A percentile compares a stretch with the other conserved stretches of the same genome.
These are phyloP conservation scores for Amorpha juglandis DNA, from an alignment of 2,888 invertebrate species.

Conservation along the genomic window DNA sequence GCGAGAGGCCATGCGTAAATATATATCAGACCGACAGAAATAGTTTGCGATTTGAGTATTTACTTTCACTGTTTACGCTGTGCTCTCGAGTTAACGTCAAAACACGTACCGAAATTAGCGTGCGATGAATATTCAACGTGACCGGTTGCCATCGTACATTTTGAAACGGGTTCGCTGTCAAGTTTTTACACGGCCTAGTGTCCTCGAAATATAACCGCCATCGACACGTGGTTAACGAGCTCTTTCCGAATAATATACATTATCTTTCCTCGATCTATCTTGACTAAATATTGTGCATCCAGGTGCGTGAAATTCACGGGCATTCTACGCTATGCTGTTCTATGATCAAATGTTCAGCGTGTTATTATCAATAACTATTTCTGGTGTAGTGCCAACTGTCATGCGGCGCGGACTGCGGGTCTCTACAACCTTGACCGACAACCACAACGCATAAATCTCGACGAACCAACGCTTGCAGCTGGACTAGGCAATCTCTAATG, in stretches of 20 bases:
- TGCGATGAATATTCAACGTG: conserved; percentile 46
- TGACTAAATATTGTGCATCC: conserved; percentile 34
- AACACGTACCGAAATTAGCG: conserved; percentile 50
- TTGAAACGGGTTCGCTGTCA: conserved; percentile 65
- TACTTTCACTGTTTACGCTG: conserved; percentile 49
- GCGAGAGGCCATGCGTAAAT: conserved; percentile 18
- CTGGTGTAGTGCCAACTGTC: conserved; percentile 70
- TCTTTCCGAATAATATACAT: conserved; percentile 36
- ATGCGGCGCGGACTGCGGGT: conserved; percentile 67
- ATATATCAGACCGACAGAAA: conserved; percentile 23
- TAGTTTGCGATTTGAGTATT: conserved; percentile 29
- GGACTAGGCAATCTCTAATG: conserved; percentile 49
- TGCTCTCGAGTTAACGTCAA: conserved; percentile 43
- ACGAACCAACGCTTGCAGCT: conserved; percentile 49
- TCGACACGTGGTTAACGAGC: conserved; percentile 62
- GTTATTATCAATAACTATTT: conserved; percentile 46
- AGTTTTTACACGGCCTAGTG: conserved; percentile 65
- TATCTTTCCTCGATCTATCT: conserved; percentile 41
- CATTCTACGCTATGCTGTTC: conserved; percentile 31
- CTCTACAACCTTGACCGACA: conserved; percentile 77
- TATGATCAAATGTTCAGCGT: conserved; percentile 1
- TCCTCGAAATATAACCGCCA: conserved; percentile 81
- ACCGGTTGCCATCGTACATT: conserved; percentile 41
- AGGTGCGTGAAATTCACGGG: conserved; percentile 37
- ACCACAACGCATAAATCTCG: conserved; percentile 56